Conservation (phyloP, 2,797 vertebrate species). For the Etheostoma nigrum region DNA sequence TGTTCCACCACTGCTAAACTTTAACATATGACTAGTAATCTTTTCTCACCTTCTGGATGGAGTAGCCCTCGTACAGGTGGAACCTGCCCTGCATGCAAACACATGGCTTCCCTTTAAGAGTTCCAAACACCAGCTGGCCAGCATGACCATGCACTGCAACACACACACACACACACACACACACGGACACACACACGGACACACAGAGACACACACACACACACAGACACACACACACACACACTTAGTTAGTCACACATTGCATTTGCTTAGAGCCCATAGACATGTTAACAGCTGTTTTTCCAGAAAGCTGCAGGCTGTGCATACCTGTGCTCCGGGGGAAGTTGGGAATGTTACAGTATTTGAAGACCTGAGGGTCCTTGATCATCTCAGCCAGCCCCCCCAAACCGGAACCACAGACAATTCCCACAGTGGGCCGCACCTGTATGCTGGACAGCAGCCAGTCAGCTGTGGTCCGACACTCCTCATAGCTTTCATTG, state of each 20-base stretch:
- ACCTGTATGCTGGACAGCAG: conserved; percentile 80
- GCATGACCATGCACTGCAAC: conserved; percentile 89
- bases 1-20: not conserved
- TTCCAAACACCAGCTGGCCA: conserved; percentile 89
- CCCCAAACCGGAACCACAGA: conserved; percentile 92
- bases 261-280: not conserved
- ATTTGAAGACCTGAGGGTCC: conserved; percentile 83
- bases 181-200: conserved; percentile 2
- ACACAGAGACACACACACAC: conserved; percentile 33
- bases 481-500: conserved; percentile 85
- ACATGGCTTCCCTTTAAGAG: conserved; percentile 85
- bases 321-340: conserved; percentile 90
- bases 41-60: conserved; percentile 88
- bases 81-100: conserved; percentile 94
- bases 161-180: conserved; percentile 30
- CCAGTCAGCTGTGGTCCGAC: conserved; percentile 86
- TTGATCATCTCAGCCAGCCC: conserved; percentile 86
- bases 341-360: conserved; percentile 91
- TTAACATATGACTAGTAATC: not conserved
- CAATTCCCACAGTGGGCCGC: conserved; percentile 87
- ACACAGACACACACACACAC: conserved; percentile 19
- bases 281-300: conserved; percentile 1
- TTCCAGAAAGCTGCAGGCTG: not conserved
- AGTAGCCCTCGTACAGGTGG: conserved; percentile 91
- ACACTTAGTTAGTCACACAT: conserved; percentile 14